These are phyloP conservation scores for Aspidiotus destructor DNA, from an alignment of 2,888 invertebrate species.

Conservation along the genomic window DNA sequence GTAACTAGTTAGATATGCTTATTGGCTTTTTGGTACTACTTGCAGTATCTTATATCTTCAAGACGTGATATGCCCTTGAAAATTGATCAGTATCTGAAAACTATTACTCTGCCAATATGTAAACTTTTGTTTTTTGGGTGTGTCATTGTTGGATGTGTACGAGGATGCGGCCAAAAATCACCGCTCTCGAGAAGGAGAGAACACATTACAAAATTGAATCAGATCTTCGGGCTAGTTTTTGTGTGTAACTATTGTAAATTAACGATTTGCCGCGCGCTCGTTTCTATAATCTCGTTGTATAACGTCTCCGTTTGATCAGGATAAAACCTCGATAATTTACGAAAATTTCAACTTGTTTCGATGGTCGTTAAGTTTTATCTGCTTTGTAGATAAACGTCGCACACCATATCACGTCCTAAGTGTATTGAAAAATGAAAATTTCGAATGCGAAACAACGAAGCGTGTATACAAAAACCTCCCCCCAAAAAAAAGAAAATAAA, in stretches of 20 bases:
- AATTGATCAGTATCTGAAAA: no score
- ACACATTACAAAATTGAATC: no score
- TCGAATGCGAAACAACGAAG: neutral
- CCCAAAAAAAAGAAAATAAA: neutral
- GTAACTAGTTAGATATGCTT: no score
- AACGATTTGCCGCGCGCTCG: neutral
- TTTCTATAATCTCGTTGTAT: neutral
- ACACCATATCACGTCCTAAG: constrained; percentile 1
- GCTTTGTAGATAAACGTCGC: neutral
- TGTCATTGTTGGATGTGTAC: no score
- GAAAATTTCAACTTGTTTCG: neutral
- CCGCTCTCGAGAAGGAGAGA: no score
- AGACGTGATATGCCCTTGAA: no score
- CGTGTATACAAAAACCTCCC: neutral
- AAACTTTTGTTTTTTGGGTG: no score
- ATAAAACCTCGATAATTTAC: constrained; percentile 3
- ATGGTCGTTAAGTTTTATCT: neutral
- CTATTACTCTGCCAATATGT: no score
- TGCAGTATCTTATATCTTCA: no score
- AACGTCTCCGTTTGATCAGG: neutral
- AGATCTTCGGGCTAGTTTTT: neutral
- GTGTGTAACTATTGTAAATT: neutral
- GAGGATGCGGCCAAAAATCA: no score
- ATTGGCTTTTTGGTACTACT: no score
- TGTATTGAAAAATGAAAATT: neutral